Evolutionary conservation across 30 jellyfish, hydroid and myxozoan species (phyloP), one percentile per base, ranked within the genome.

Genomic region (Phacellophora camtschatica): DNA sequence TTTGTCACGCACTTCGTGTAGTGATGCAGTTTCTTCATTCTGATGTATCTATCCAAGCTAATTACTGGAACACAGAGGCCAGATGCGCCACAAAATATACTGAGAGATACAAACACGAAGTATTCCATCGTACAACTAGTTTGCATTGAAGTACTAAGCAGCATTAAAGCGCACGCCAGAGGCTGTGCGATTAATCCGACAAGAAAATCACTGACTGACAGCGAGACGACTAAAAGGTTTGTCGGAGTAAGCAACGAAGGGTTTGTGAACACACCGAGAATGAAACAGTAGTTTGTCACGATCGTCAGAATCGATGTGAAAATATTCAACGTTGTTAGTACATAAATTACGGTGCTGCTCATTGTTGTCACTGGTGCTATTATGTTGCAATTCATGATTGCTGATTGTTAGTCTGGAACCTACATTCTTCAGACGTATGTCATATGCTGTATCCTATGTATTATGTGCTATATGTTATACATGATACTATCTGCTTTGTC

Each of bases 131-230:
- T n/a, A n/a, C n/a, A n/a, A n/a, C n/a, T n/a, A n/a, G n/a, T n/a
- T n/a, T n/a, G n/a, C n/a, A n/a, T n/a, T n/a, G n/a, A n/a, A n/a
- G n/a, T n/a, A n/a, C 31, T 51, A 30, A 33, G 16, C 31, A 78
- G 50, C 41, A 78, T 24, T 41, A 39, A 30, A 27, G 77, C 82
- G 50, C 82, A 78, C 15, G 72, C 58, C 43, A 78, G 43, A 4
- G 90, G 90, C 24, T 78, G 90, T 20, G 32, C 71, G 56, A 78
- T 78, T 9, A 78, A 48, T 58, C 90, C 90, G 13, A 78, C 90
- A 9, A 78, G 82, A 8, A 78, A 48, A 46, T 78, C 90, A 24
- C 82, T 61, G 53, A 63, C 70, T 0, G 90, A 39, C 6, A 78
- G 61, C 29, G 90, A 78, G n/a, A 62, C 45, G 6, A 78, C 64